Percentiles rank a stretch among this genome's conserved stretches.
These are phyloP conservation scores for Diarsia brunnea DNA, from an alignment of 2,888 invertebrate species.

Conservation along the genomic window DNA sequence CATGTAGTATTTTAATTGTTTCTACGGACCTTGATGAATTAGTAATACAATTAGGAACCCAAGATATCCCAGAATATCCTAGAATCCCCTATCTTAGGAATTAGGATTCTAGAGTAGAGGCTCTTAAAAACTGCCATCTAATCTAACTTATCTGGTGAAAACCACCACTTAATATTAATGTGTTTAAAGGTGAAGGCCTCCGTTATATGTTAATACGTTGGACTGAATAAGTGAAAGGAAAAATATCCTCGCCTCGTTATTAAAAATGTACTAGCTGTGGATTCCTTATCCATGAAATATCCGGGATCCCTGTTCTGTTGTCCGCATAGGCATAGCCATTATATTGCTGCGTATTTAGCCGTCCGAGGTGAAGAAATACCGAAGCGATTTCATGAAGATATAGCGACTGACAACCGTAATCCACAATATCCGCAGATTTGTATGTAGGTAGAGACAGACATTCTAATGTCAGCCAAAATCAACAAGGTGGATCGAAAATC, in stretches of 20 bases:
- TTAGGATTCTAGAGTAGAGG: too few relatives aligned
- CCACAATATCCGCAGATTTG: neutral
- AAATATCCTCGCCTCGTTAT: neutral
- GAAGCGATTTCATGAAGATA: slow-evolving; percentile 28
- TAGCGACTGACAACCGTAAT: slow-evolving; percentile 20
- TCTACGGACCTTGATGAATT: neutral
- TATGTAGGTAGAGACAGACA: neutral
- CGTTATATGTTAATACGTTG: neutral
- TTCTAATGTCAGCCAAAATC: neutral
- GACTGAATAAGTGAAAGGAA: slow-evolving; percentile 12
- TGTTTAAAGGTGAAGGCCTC: neutral
- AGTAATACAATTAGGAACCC: neutral
- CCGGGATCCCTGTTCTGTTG: neutral
- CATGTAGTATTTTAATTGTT: slow-evolving; percentile 8
- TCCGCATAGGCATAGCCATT: slow-evolving; percentile 16
- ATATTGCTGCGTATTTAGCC: slow-evolving; percentile 8
- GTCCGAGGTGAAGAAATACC: slow-evolving; percentile 18
- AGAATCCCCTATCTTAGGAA: too few relatives aligned
- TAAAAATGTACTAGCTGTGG: neutral
- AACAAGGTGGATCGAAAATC: neutral
- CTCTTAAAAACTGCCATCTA: neutral
- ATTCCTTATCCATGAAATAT: slow-evolving; percentile 2
- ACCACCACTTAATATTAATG: neutral
- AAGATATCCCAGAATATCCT: neutral
- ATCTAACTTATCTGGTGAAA: neutral